These are phyloP conservation scores for Upupa epops DNA, from an alignment of 2,113 vertebrate species.

Conservation along the genomic window DNA sequence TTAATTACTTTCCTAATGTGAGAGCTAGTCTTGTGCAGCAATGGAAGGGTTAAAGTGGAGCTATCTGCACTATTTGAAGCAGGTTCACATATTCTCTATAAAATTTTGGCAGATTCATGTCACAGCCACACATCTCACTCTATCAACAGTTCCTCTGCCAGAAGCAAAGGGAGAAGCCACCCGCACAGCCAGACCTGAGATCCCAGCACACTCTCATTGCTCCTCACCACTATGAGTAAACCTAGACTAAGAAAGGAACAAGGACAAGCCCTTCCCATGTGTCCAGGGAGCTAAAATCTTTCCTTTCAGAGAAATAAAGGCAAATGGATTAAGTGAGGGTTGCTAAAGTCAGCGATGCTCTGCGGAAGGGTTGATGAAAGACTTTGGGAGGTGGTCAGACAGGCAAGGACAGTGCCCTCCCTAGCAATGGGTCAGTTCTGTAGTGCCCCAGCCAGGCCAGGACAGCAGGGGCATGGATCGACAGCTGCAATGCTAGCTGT, in stretches of 20 bases:
- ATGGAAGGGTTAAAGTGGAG: not conserved
- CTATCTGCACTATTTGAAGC: not conserved
- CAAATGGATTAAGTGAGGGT: not conserved
- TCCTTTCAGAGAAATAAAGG: not conserved
- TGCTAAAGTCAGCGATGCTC: not conserved
- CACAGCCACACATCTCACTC: constrained; percentile 21
- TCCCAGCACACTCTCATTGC: not conserved
- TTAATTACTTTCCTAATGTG: not conserved
- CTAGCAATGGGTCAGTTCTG: rapidly evolving
- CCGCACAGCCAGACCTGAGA: not conserved
- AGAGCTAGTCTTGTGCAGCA: not conserved
- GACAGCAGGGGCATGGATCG: not conserved
- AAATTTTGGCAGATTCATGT: constrained; percentile 14
- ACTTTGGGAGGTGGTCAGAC: rapidly evolving
- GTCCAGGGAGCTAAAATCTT: not conserved
- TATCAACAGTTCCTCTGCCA: not conserved
- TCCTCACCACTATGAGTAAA: not conserved
- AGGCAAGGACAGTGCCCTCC: not conserved
- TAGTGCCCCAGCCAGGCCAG: not conserved
- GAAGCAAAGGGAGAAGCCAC: not conserved
- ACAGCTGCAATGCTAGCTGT: rapidly evolving
- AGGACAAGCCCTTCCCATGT: not conserved
- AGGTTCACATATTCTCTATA: not conserved
- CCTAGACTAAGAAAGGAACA: not conserved
- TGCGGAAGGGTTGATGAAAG: rapidly evolving